These are phyloP conservation scores for Hermetia illucens DNA, from an alignment of 1,140 invertebrate genomes.

Conservation along the genomic window DNA sequence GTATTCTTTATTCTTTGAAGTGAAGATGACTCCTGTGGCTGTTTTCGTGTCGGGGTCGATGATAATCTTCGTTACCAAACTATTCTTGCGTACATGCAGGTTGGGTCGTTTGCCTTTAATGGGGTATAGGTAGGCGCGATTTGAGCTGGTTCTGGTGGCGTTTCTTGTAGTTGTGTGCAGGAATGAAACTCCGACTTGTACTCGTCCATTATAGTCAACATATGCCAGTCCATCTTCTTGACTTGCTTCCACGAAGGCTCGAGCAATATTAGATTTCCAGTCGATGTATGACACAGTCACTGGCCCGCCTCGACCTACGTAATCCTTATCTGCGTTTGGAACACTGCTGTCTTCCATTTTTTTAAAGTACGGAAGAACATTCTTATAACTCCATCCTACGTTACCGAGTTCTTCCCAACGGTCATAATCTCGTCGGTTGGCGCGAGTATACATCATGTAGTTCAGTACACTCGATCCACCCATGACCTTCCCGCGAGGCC, in stretches of 20 bases:
- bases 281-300: slow-evolving; percentile 35
- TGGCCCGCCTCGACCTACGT: slow-evolving; percentile 45
- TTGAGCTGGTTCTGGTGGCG: slow-evolving; percentile 58
- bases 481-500: slow-evolving; percentile 61
- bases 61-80: slow-evolving; percentile 54
- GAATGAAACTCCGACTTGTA: slow-evolving; percentile 45
- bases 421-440: slow-evolving; percentile 60
- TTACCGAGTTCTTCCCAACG: slow-evolving; percentile 65
- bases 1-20: slow-evolving; percentile 34
- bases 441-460: slow-evolving; percentile 82
- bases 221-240: slow-evolving; percentile 48
- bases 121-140: slow-evolving; percentile 56
- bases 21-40: slow-evolving; percentile 48
- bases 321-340: slow-evolving; percentile 33
- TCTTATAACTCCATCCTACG: slow-evolving; percentile 64
- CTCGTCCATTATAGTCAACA: slow-evolving; percentile 57
- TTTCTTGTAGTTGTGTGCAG: slow-evolving; percentile 52
- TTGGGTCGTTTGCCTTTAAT: slow-evolving; percentile 41
- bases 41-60: slow-evolving; percentile 49
- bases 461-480: slow-evolving; percentile 78
- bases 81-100: slow-evolving; percentile 46
- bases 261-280: slow-evolving; percentile 43
- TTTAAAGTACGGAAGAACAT: slow-evolving; percentile 70
- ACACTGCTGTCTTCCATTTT: slow-evolving; percentile 58
- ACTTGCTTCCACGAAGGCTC: slow-evolving; percentile 52